phyloP scores from a whole-genome alignment of 2,113 vertebrate genomes.

The Scomber colias region DNA sequence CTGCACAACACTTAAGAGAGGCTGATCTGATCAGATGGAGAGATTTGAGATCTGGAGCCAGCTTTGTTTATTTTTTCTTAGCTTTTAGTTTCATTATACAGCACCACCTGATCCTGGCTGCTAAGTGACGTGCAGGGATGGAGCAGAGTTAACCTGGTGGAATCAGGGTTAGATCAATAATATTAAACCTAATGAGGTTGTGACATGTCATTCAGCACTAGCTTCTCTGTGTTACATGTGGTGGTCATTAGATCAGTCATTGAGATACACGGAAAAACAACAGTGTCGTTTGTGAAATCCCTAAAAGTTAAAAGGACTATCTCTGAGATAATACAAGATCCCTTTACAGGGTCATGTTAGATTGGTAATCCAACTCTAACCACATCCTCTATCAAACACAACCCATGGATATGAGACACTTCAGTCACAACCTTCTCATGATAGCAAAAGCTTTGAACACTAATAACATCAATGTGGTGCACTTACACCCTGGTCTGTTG shows the following conservation, averaged over 20 bases:
- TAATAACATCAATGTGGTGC: slow-evolving; percentile 57
- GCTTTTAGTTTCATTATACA: slow-evolving; percentile 62
- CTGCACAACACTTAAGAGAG: slow-evolving; percentile 57
- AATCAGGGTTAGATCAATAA: slow-evolving; percentile 33
- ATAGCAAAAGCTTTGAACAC: slow-evolving; percentile 62
- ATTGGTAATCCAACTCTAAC: slow-evolving; percentile 49
- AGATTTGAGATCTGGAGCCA: slow-evolving; percentile 61
- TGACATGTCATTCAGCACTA: slow-evolving; percentile 27
- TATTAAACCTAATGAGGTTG: slow-evolving; percentile 23
- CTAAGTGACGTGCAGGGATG: not conserved
- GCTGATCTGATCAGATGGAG: slow-evolving; percentile 67
- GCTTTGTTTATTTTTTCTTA: slow-evolving; percentile 64
- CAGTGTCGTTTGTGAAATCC: not conserved
- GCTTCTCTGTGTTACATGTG: not conserved
- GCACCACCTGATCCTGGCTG: slow-evolving; percentile 26
- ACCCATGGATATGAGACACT: slow-evolving; percentile 23
- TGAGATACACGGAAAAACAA: not conserved
- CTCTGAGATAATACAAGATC: slow-evolving; percentile 25
- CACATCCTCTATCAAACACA: slow-evolving; percentile 58
- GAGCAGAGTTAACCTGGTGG: not conserved
- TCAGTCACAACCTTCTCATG: slow-evolving; percentile 33
- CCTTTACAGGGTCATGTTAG: not conserved
- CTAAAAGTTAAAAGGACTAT: not conserved
- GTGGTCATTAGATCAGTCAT: not conserved
- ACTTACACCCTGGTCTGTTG: slow-evolving; percentile 40